Evolutionary conservation across 2,888 invertebrate species (phyloP).

Genomic region (Xanthostigma xanthostigma): DNA sequence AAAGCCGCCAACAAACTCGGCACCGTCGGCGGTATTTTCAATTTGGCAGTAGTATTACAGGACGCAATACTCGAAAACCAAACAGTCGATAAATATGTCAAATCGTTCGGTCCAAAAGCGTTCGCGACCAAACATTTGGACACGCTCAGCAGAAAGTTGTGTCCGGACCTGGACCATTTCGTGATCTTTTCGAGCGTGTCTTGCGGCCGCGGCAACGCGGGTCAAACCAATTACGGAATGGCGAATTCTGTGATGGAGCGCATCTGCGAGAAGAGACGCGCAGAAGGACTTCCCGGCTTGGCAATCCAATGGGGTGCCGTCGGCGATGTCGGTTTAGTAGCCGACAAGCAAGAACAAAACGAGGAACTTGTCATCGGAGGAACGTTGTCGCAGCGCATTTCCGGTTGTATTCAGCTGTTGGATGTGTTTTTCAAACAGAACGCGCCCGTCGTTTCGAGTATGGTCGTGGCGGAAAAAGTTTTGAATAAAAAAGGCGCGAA

Average conservation of each 20-base stretch:
- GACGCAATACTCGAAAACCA: conserved; percentile 70
- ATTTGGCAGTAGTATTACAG: conserved; percentile 67
- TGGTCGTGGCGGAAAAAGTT: conserved; percentile 69
- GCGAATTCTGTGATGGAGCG: conserved; percentile 84
- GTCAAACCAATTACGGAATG: conserved; percentile 83
- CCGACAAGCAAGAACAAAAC: conserved; percentile 36
- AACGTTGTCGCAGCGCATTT: conserved; percentile 50
- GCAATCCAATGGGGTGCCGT: conserved; percentile 91
- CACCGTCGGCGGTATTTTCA: conserved; percentile 72
- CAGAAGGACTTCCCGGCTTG: conserved; percentile 56
- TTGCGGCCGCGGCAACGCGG: conserved; percentile 82
- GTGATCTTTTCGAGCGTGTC: conserved; percentile 86
- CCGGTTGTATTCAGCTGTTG: conserved; percentile 43
- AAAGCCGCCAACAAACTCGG: conserved; percentile 45
- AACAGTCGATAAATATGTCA: conserved; percentile 47
- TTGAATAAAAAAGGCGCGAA: conserved; percentile 44
- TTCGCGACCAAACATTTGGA: conserved; percentile 68
- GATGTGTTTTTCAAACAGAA: conserved; percentile 55
- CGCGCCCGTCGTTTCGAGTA: conserved; percentile 57
- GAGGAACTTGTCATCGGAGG: conserved; percentile 35
- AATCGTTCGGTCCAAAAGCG: conserved; percentile 64
- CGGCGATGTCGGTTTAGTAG: conserved; percentile 65
- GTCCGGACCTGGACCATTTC: conserved; percentile 50
- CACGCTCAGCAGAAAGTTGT: conserved; percentile 39
- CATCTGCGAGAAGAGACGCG: conserved; percentile 58